These are phyloP conservation scores for Leucophenga varia DNA, from an alignment of 1,140 invertebrate species.

Conservation along the genomic window DNA sequence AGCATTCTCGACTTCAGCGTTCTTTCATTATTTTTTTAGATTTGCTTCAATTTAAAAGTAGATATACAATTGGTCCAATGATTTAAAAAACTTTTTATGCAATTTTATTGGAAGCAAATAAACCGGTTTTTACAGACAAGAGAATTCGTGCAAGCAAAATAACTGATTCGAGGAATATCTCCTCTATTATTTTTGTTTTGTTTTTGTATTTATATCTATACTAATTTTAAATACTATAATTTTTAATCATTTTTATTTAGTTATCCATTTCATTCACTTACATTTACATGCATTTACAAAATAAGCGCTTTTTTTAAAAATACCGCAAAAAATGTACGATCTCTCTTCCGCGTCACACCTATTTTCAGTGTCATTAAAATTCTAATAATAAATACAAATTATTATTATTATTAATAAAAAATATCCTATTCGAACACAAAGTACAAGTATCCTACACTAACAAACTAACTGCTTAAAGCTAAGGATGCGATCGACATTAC, in stretches of 20 bases:
- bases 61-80: no score
- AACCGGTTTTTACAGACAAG: no score
- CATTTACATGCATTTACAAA: conserved; percentile 56
- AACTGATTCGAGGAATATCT: no score
- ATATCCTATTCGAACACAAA: conserved; percentile 46
- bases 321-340: conserved; percentile 55
- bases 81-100: no score
- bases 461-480: conserved; percentile 56
- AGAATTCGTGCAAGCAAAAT: no score
- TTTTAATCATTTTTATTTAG: conserved; percentile 17
- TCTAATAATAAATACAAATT: conserved; percentile 29
- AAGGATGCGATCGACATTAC: conserved; percentile 56
- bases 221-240: conserved; percentile 48
- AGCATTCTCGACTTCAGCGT: no score
- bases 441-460: conserved; percentile 45
- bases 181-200: conserved; percentile 37
- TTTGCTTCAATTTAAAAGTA: no score
- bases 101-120: conserved; percentile 41
- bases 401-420: conserved; percentile 38
- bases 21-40: no score
- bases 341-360: no score
- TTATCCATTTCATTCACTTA: conserved; percentile 34
- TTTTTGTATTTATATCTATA: conserved; percentile 36
- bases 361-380: conserved; percentile 52
- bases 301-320: conserved; percentile 56